Evolutionary conservation across 1,140 invertebrate genomes (phyloP), one percentile per base, ranked within the genome.

Genomic region (Pararge aegeria): DNA sequence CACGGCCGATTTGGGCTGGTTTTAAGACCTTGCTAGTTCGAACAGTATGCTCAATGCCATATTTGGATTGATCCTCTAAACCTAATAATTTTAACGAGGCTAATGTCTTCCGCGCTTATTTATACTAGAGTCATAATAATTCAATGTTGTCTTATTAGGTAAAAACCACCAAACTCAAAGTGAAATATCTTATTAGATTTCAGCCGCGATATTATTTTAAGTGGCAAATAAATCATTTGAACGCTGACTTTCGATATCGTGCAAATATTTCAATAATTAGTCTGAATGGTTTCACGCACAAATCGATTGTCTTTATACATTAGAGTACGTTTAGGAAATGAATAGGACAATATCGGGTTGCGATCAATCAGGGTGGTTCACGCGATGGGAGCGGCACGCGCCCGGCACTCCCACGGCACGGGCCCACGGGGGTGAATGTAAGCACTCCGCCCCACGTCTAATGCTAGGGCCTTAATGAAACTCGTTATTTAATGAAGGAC

Each of bases 331-430:
- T 73, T 70, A 70, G 55, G 68, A 75, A 78, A 71, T 76, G 69
- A 61, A 64, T 73, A 44, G 61, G 62, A 63, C 54, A 67, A 62
- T 75, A 74, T 78, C 68, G 60, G 68, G 54, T 61, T 57, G 42
- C 65, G 75, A 79, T 80, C 75, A 74, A 80, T 78, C 78, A 64
- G 73, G 76, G 80, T 75, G 73, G 68, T 75, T 78, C 76, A 75
- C 70, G 78, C 78, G 81, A 83, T 84, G 83, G 83, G 84, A 87
- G 77, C 75, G 84, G 77, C 82, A 83, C 82, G 81, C 83, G 84
- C 72, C 15, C 72, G 80, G 77, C 85, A 86, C 83, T 86, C 85
- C 85, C 83, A 84, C 83, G 80, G 27, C 80, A 80, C 66, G 60
- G 66, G 73, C 71, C 56, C 80, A 80, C 66, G 60, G 66, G 73